Percentiles rank a stretch among this genome's conserved stretches.
Conservation (phyloP, 2,113 vertebrate species). For the Vireo altiloquus region DNA sequence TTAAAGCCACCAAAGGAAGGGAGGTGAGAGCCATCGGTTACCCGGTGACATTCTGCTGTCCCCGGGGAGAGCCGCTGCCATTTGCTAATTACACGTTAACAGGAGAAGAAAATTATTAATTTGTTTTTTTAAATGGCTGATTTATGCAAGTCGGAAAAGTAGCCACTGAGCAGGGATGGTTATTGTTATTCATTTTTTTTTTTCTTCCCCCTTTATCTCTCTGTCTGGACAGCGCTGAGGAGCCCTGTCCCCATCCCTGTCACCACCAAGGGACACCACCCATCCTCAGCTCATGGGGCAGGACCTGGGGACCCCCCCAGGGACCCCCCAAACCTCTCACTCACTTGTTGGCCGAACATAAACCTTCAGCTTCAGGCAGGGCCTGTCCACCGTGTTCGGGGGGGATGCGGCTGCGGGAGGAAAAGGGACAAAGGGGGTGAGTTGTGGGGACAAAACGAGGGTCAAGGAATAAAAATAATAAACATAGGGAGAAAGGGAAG, state of each 20-base stretch:
- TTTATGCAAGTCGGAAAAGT: conserved; percentile 19
- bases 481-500: background rate
- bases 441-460: background rate
- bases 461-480: background rate
- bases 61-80: conserved; percentile 49
- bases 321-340: background rate
- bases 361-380: conserved; percentile 91
- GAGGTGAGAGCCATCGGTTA: background rate
- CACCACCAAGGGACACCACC: background rate
- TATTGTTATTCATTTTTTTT: background rate
- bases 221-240: background rate
- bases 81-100: conserved; percentile 66
- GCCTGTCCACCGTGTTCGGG: conserved; percentile 81
- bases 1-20: background rate
- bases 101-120: conserved; percentile 69
- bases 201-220: background rate
- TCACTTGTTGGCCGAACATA: conserved; percentile 89
- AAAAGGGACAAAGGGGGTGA: background rate
- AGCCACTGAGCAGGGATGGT: background rate
- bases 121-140: conserved; percentile 56
- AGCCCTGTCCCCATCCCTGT: background rate
- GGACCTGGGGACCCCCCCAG: background rate
- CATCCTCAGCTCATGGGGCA: accelerated
- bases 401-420: conserved; percentile 82
- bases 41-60: conserved; percentile 30